These are phyloP conservation scores for Hoplodrina blanda DNA, from an alignment of 2,888 invertebrate genomes.

Conservation along the genomic window DNA sequence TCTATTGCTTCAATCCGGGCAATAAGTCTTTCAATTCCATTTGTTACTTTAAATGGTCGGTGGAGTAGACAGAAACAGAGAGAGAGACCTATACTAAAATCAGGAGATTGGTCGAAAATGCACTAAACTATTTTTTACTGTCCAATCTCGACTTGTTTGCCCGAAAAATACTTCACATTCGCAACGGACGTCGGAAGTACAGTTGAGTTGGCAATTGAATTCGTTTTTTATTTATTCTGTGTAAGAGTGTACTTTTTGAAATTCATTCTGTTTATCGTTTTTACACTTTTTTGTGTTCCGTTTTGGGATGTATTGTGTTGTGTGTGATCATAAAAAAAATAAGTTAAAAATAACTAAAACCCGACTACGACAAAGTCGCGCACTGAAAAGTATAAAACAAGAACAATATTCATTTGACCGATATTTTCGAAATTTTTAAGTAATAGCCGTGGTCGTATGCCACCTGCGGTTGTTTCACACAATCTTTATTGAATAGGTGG, in stretches of 20 bases:
- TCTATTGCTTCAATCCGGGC: conserved; percentile 2
- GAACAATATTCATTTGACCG: too few species aligned
- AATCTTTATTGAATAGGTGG: too few species aligned
- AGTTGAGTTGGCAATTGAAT: conserved; percentile 42
- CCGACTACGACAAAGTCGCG: too few species aligned
- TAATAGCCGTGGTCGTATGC: too few species aligned
- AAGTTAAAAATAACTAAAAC: too few species aligned
- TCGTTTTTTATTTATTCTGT: conserved; percentile 29
- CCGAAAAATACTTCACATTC: conserved; percentile 52
- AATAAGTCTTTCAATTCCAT: conserved; percentile 34
- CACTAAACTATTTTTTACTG: conserved; percentile 47
- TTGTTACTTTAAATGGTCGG: conserved; percentile 30
- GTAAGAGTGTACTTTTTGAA: conserved; percentile 18
- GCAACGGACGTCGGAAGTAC: conserved; percentile 33
- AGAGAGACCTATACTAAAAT: conserved; percentile 21
- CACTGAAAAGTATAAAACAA: too few species aligned
- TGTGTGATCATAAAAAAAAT: background rate
- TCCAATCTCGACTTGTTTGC: conserved; percentile 48
- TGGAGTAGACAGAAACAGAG: conserved; percentile 13
- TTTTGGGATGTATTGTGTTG: background rate
- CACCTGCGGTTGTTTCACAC: too few species aligned
- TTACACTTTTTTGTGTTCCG: background rate
- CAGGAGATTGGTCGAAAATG: conserved; percentile 38
- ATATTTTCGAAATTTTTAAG: too few species aligned
- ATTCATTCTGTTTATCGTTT: conserved; percentile 21